Base-by-base conservation (phyloP, 2,113 vertebrate genomes). In the Clarias magur region DNA sequence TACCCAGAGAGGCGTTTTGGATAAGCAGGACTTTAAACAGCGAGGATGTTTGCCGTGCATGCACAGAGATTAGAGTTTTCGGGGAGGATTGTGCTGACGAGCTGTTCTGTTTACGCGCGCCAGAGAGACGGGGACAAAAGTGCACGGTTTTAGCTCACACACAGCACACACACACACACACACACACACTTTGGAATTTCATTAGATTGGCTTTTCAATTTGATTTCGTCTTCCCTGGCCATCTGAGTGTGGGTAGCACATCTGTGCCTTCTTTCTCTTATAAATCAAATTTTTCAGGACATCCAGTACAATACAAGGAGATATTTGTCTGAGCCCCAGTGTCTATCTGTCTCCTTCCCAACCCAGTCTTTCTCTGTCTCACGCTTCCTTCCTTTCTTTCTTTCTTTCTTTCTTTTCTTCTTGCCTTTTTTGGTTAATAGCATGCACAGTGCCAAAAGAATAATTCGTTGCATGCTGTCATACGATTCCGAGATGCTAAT, bases 21-120 rank as follows among this genome's bases (percentile, higher is more conserved):
- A 79, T 88, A 42, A 85, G 88, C 83, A 88, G 89, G 82, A 88
- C 75, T 92, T 54, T 82, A 88, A 90, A 89, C 88, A 84, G 88
- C 85, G 79, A 88, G 90, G 91, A 91, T 93, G 91, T 92, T 89
- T 91, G 87, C 83, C 89, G 92, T 91, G 92, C 91, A 90, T 80
- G 91, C 89, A 85, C 67, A 48, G 88, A 92, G 93, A 94, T 93
- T 93, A 92, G 73, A 78, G 78, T 87, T 88, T 86, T 90, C 78
- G 65, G 88, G 86, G 82, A 53, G 86, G 86, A 90, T 84, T 89
- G 91, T 91, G 59, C 82, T 88, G 89, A 86, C 88, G 93, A 93
- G 93, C 92, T 93, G 93, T 89, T 91, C 91, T 84, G 25, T 42
- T 17, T 81, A 70, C 48, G 25, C 17, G 27, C 3, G 42, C 76